Conservation (phyloP, 2,888 invertebrate species). For the Silvanus unidentatus region DNA sequence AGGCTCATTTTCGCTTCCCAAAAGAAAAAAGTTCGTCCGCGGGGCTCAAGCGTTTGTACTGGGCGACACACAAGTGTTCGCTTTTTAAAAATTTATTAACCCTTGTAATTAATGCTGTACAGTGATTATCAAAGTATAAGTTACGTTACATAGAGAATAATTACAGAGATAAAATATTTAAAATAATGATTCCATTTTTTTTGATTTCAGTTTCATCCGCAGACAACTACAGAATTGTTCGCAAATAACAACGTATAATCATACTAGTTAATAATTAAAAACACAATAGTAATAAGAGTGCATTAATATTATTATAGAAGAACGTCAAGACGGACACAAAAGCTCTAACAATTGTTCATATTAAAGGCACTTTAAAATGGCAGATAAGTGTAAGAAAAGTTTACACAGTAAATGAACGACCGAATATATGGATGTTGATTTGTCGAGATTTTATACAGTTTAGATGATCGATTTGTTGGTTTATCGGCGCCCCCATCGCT, state of each 20-base stretch:
- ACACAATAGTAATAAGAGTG: background rate
- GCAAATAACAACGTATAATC: background rate
- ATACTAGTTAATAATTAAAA: background rate
- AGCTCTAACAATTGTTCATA: constrained; percentile 21
- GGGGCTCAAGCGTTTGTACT: constrained; percentile 38
- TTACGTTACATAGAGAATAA: background rate
- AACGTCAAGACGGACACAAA: constrained; percentile 17
- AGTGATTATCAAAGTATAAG: constrained; percentile 16
- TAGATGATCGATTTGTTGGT: constrained; percentile 11
- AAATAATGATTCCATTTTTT: background rate
- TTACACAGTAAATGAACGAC: constrained; percentile 8
- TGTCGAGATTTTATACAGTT: too few species aligned
- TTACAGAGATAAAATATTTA: background rate
- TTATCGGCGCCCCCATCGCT: constrained; percentile 15
- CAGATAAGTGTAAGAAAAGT: constrained; percentile 17
- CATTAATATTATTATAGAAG: too few species aligned
- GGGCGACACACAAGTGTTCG: constrained; percentile 28
- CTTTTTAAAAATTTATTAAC: constrained; percentile 29
- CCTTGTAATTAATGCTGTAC: constrained; percentile 20
- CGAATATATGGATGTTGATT: constrained; percentile 8
- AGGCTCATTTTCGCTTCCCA: too few species aligned
- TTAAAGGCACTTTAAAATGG: constrained; percentile 24
- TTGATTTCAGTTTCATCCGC: too few species aligned
- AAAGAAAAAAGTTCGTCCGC: too few species aligned
- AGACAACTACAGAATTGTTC: background rate